These are phyloP conservation scores for Hoplostethus atlanticus DNA, from an alignment of 2,797 vertebrate genomes.

Conservation along the genomic window DNA sequence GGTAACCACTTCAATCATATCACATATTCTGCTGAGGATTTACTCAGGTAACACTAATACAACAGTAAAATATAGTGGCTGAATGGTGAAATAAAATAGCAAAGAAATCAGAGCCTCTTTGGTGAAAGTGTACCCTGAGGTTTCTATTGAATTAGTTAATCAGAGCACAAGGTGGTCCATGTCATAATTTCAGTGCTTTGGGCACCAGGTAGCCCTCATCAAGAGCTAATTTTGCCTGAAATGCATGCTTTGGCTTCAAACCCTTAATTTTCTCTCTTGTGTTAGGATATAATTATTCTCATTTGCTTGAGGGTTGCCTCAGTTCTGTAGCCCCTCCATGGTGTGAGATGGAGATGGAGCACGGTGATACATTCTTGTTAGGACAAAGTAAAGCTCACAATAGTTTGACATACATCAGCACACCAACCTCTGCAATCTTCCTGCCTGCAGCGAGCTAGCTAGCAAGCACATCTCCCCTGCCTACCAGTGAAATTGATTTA, in stretches of 20 bases:
- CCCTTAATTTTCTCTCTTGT: constrained; percentile 7
- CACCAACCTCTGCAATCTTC: constrained; percentile 14
- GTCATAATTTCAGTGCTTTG: constrained; percentile 2
- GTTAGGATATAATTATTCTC: constrained; percentile 1
- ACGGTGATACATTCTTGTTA: neutral
- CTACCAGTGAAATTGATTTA: constrained; percentile 62
- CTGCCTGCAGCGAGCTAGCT: constrained; percentile 12
- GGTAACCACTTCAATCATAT: neutral
- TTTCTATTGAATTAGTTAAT: neutral
- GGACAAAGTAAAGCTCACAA: constrained; percentile 18
- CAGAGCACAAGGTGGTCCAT: neutral
- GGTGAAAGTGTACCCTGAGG: neutral
- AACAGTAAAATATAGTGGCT: neutral
- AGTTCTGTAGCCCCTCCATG: neutral
- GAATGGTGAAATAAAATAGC: neutral
- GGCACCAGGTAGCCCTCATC: neutral
- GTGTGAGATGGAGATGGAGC: neutral
- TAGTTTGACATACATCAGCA: constrained; percentile 28
- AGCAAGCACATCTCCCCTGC: constrained; percentile 18
- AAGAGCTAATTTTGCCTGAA: neutral
- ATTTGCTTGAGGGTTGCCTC: constrained; percentile 1
- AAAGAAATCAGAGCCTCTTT: neutral
- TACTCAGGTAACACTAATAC: neutral
- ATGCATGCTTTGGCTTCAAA: neutral
- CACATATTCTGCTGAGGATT: neutral